phyloP scores from a whole-genome alignment of 64 coral and sea anemone species.

The Porites lutea region DNA sequence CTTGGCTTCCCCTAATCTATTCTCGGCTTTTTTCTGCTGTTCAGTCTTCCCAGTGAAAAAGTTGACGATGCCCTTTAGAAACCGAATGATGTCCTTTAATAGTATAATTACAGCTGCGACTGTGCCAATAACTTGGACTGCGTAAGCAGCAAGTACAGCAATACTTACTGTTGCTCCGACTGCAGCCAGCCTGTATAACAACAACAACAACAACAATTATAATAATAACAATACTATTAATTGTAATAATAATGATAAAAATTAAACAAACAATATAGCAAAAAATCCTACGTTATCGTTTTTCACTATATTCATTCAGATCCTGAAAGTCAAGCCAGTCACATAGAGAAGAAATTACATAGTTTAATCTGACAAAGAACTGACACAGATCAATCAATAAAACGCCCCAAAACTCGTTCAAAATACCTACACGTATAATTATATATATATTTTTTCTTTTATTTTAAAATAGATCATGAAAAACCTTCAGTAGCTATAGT shows the following conservation, averaged over 20 bases:
- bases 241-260: not conserved
- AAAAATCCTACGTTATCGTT: no score
- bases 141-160: not conserved
- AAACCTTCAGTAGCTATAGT: no score
- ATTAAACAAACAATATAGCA: no score
- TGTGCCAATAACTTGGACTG: not conserved
- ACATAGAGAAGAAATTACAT: no score
- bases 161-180: not conserved
- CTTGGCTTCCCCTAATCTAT: not conserved
- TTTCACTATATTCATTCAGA: no score
- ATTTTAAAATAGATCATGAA: no score
- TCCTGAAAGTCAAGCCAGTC: no score
- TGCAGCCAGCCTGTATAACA: not conserved
- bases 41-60: conserved; percentile 30
- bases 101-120: not conserved
- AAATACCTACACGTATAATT: no score
- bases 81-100: not conserved
- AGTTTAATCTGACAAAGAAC: no score
- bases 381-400: no score
- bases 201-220: not conserved
- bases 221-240: not conserved
- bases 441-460: no score
- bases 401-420: no score
- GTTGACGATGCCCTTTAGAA: not conserved
- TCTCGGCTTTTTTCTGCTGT: conserved; percentile 4